These are phyloP conservation scores for Apotomis turbidana DNA, from an alignment of 2,888 invertebrate species.

Conservation along the genomic window DNA sequence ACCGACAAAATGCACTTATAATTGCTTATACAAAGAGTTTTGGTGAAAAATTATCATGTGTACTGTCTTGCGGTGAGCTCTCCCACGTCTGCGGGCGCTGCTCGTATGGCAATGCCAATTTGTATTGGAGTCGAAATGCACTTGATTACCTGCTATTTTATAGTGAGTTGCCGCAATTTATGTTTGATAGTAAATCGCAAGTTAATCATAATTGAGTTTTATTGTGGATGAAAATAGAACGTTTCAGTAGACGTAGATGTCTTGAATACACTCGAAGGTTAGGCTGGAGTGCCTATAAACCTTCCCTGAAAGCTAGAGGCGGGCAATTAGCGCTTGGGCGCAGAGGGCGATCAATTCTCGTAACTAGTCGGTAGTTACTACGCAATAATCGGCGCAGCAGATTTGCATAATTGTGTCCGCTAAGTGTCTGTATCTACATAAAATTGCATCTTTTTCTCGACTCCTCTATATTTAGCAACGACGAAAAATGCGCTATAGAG, in stretches of 20 bases:
- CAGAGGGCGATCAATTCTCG: slow-evolving; percentile 68
- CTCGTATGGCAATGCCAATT: slow-evolving; percentile 23
- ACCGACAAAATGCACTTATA: slow-evolving; percentile 82
- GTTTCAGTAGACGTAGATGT: too few species aligned
- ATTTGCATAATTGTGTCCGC: slow-evolving; percentile 80
- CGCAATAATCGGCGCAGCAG: slow-evolving; percentile 73
- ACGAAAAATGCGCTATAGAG: slow-evolving; percentile 62
- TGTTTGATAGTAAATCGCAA: slow-evolving; percentile 1
- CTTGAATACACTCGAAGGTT: background rate
- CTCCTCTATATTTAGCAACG: slow-evolving; percentile 69
- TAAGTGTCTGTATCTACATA: slow-evolving; percentile 80
- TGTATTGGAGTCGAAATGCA: slow-evolving; percentile 23
- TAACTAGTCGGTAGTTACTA: slow-evolving; percentile 74
- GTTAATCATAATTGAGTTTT: background rate
- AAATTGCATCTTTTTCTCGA: slow-evolving; percentile 77
- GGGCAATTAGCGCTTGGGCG: slow-evolving; percentile 33
- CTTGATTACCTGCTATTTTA: slow-evolving; percentile 20
- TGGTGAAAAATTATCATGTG: slow-evolving; percentile 78
- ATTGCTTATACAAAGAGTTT: slow-evolving; percentile 82
- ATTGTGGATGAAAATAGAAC: background rate
- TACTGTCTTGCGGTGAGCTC: slow-evolving; percentile 63
- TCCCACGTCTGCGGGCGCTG: slow-evolving; percentile 55
- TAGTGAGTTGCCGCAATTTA: background rate
- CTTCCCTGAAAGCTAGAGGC: slow-evolving; percentile 27
- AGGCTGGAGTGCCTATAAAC: slow-evolving; percentile 4